Base-by-base conservation (phyloP, 2,113 vertebrate species). In the Fukomys damarensis region DNA sequence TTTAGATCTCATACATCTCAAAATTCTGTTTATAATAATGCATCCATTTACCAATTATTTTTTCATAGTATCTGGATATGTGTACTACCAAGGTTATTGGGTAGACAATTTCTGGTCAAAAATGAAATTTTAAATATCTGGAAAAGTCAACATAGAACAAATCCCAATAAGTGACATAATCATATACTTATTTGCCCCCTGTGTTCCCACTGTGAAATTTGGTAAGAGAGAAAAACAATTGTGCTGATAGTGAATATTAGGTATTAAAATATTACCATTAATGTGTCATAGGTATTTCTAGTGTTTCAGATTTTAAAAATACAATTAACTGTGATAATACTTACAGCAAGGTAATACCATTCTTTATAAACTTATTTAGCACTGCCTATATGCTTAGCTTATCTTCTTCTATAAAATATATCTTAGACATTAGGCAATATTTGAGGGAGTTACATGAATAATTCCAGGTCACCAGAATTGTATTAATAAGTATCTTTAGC, bases 111-210 rank as follows among this genome's bases (percentile, higher is more conserved):
- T 43, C 65, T 59, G 26, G 14, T 59, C 1, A 66, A 26, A 89
- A 76, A 72, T 65, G 84, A 79, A 83, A 76, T 83, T 82, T 95
- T 72, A 93, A 28, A 32, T 83, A 83, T 93, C 87, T 83, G 3
- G 12, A 65, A 79, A 81, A n/a, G 63, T 28, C 30, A 90, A 94
- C 41, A 92, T 26, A 68, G 30, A 80, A 92, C 3, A 96, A 92
- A 80, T 7, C 13, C 1, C 82, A 49, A 43, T 49, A 61, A 89
- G 54, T 54, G 2, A 93, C 79, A 80, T 89, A 52, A 96, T 20
- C 72, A 65, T 59, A 7, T 84, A 93, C 91, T 89, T 91, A 65
- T 85, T 95, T 86, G 11, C 20, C 26, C n/a, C 5, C 41, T 91
- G 1, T 65, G 22, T 82, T 43, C 93, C 41, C 20, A 90, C 10